Evolutionary conservation across 2,113 vertebrate genomes (phyloP).

Genomic region (Carassius auratus): DNA sequence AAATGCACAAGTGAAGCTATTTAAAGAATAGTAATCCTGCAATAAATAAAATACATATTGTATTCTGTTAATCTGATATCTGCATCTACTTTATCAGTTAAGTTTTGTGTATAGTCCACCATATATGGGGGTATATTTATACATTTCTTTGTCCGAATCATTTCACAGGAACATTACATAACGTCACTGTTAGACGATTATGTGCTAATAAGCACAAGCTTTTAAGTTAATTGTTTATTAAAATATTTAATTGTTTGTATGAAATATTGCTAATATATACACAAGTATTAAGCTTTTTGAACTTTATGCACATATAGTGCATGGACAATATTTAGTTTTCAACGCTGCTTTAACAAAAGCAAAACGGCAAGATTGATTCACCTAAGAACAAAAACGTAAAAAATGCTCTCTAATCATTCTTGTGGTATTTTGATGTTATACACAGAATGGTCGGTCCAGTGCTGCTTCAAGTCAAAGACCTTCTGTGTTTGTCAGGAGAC

Average conservation of each 20-base stretch:
- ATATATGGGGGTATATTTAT: background rate
- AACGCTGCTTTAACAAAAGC: no score
- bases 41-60: background rate
- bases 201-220: background rate
- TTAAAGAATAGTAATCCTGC: background rate
- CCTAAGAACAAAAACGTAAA: no score
- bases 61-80: background rate
- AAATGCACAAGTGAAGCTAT: background rate
- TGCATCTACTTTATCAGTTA: background rate
- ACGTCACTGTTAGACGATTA: background rate
- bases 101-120: background rate
- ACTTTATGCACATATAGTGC: background rate
- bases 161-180: background rate
- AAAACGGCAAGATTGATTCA: no score
- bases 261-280: background rate
- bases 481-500: no score
- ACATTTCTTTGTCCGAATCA: background rate
- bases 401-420: no score
- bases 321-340: background rate
- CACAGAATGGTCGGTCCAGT: no score
- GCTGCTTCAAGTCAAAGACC: no score
- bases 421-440: no score
- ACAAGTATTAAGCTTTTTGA: background rate
- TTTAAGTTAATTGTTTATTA: background rate
- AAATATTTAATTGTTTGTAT: background rate